Conservation (phyloP, 2,888 invertebrate genomes). For the Metacarcinus magister region DNA sequence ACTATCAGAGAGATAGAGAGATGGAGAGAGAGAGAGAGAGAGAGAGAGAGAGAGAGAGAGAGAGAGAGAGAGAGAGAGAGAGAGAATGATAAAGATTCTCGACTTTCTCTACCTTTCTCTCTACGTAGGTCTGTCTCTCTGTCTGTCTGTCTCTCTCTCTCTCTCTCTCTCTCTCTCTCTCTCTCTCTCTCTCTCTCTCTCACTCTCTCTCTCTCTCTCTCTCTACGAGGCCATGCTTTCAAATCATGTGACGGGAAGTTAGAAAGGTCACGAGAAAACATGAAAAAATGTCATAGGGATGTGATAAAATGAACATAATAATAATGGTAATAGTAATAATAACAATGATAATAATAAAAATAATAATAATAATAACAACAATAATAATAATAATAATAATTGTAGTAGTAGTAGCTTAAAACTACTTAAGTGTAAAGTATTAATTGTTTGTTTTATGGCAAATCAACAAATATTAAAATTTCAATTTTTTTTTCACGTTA, state of each 20-base stretch:
- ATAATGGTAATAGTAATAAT: too few species aligned
- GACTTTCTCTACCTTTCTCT: conserved; percentile 19
- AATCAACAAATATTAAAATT: too few species aligned
- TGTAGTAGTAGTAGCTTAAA: too few species aligned
- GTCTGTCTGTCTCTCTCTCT: too few species aligned
- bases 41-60: conserved; percentile 16
- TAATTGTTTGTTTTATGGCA: too few species aligned
- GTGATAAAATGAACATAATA: too few species aligned
- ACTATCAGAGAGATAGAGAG: not conserved
- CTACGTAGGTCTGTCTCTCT: not conserved
- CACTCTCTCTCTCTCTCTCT: conserved; percentile 29
- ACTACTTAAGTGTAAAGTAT: too few species aligned
- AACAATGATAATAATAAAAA: too few species aligned
- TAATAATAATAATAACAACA: too few species aligned
- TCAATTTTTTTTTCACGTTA: too few species aligned
- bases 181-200: conserved; percentile 5
- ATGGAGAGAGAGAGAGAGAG: conserved; percentile 26
- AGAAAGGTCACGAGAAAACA: not conserved
- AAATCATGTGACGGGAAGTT: not conserved
- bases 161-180: conserved; percentile 7
- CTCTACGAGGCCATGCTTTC: not conserved
- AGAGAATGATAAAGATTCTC: not conserved
- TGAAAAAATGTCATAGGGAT: too few species aligned
- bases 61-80: conserved; percentile 26
- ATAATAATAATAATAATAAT: too few species aligned